Percentiles rank a stretch among this genome's conserved stretches.
phyloP scores from a whole-genome alignment of 2,113 vertebrate genomes.

The Haliaeetus leucogaster region DNA sequence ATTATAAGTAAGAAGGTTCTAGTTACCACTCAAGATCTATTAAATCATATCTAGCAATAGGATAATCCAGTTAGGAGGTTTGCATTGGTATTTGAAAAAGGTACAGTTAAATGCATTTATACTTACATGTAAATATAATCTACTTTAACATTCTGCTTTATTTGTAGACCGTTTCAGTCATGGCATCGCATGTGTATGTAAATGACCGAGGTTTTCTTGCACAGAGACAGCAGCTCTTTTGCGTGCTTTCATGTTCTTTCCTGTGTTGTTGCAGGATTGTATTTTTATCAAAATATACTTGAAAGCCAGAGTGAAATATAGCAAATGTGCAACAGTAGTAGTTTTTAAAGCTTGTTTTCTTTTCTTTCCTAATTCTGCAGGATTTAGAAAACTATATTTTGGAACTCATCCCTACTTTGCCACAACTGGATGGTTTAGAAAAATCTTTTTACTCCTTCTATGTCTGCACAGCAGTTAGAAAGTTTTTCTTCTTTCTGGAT shows the following conservation, averaged over 20 bases:
- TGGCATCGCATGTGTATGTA: not conserved
- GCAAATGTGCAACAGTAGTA: not conserved
- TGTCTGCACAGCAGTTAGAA: conserved; percentile 96
- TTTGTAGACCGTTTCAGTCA: not conserved
- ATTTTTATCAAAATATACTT: not conserved
- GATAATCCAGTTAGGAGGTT: not conserved
- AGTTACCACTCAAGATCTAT: not conserved
- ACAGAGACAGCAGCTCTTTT: not conserved
- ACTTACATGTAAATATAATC: not conserved
- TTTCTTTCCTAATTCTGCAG: conserved; percentile 66
- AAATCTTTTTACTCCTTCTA: conserved; percentile 99
- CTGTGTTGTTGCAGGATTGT: not conserved
- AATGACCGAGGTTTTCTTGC: not conserved
- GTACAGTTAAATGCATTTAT: not conserved
- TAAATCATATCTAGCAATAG: not conserved
- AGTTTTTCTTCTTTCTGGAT: conserved; percentile 98
- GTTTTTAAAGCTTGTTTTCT: not conserved
- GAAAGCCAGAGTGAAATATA: not conserved
- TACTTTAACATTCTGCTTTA: not conserved
- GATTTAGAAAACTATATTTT: conserved; percentile 99
- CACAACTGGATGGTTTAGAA: conserved; percentile 94
- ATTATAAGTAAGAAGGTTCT: not conserved
- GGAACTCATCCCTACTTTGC: conserved; percentile 96
- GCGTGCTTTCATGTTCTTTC: not conserved
- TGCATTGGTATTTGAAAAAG: not conserved